Percentiles rank a stretch among this genome's conserved stretches.
Evolutionary conservation across 2,888 invertebrate genomes (phyloP).

Genomic region (Ophion slaviceki): DNA sequence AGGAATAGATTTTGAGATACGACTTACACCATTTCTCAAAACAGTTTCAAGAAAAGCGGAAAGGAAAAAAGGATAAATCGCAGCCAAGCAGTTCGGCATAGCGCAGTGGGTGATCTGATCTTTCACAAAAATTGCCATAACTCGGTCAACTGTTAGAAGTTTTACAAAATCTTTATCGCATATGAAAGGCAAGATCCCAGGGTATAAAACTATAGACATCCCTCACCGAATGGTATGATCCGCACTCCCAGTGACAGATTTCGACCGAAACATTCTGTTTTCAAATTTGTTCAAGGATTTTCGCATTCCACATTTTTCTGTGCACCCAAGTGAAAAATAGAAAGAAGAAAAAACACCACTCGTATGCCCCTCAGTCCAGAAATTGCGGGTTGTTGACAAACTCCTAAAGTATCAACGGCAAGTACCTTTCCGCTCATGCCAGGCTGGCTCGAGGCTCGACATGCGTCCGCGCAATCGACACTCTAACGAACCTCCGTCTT

Average conservation of each 20-base stretch:
- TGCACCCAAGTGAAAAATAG: not conserved
- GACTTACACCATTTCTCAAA: no score
- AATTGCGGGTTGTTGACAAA: constrained; percentile 31
- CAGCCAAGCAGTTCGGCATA: no score
- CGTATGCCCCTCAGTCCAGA: constrained; percentile 2
- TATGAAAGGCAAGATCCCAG: not conserved
- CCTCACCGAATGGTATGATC: not conserved
- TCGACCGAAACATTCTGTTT: constrained; percentile 6
- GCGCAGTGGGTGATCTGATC: no score
- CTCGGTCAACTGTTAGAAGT: no score
- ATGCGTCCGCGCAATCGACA: constrained; percentile 27
- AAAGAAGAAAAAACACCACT: constrained; percentile 1
- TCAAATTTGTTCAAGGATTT: constrained; percentile 4
- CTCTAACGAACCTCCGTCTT: constrained; percentile 47
- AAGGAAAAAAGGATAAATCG: no score
- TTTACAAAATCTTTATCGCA: no score
- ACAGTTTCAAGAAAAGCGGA: no score
- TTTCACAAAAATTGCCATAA: no score
- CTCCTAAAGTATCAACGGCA: constrained; percentile 34
- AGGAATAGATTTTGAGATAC: no score
- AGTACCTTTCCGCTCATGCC: constrained; percentile 35
- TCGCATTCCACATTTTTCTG: constrained; percentile 4
- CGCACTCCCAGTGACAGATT: not conserved
- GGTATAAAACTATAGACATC: not conserved
- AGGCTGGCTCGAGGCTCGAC: constrained; percentile 25